Conservation (phyloP, 1,140 invertebrate genomes). For the Magallana angulata region DNA sequence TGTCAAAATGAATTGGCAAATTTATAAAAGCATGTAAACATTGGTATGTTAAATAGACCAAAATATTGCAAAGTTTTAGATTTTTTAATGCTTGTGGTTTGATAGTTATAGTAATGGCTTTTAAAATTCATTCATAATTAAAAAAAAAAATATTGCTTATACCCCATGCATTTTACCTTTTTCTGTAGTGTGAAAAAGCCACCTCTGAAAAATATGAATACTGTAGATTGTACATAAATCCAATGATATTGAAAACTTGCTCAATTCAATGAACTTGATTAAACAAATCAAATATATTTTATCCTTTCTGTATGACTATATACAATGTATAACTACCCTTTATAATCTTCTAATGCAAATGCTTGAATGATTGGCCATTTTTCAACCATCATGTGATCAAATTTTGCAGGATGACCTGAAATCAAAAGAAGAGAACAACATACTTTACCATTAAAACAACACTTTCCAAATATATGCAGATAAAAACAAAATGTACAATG, state of each 20-base stretch:
- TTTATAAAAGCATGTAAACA: background rate
- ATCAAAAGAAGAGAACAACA: slow-evolving; percentile 51
- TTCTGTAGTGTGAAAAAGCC: slow-evolving; percentile 56
- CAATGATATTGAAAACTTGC: too few species aligned
- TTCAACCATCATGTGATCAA: slow-evolving; percentile 74
- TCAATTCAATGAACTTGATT: too few species aligned
- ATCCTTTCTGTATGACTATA: too few species aligned
- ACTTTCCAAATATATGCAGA: background rate
- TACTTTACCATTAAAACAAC: background rate
- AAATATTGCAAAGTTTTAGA: too few species aligned
- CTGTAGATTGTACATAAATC: too few species aligned
- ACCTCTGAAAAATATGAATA: slow-evolving; percentile 64
- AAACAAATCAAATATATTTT: too few species aligned
- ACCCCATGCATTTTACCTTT: too few species aligned
- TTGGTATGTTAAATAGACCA: too few species aligned
- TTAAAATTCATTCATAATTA: too few species aligned
- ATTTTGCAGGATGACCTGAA: slow-evolving; percentile 53
- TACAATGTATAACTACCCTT: slow-evolving; percentile 63
- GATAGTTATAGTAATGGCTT: too few species aligned
- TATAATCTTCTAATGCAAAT: slow-evolving; percentile 76
- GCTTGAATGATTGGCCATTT: slow-evolving; percentile 78
- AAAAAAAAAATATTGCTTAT: too few species aligned
- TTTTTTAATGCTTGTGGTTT: too few species aligned
- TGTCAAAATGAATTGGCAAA: slow-evolving; percentile 41
- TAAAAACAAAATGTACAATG: background rate